phyloP scores from a whole-genome alignment of 2,888 invertebrate species.

The Athalia cordata region DNA sequence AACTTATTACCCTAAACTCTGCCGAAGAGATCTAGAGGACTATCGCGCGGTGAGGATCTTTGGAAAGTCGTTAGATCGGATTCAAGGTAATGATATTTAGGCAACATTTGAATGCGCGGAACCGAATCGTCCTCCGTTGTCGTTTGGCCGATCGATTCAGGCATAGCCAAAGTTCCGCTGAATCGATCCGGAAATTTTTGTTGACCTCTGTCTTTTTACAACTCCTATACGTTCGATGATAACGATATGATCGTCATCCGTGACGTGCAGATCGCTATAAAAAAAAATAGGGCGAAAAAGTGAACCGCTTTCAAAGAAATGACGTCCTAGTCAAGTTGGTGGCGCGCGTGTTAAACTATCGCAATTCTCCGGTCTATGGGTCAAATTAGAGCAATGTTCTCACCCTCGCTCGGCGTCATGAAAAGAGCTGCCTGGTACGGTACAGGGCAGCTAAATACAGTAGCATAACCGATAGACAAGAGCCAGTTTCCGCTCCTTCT shows the following conservation, averaged over 20 bases:
- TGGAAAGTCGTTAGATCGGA: conserved; percentile 25
- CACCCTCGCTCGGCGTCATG: too few relatives aligned
- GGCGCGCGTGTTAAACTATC: too few relatives aligned
- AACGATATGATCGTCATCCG: too few relatives aligned
- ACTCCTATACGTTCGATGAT: too few relatives aligned
- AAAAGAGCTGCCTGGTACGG: too few relatives aligned
- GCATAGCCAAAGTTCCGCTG: background rate
- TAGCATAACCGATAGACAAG: conserved; percentile 7
- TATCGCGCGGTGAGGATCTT: conserved; percentile 19
- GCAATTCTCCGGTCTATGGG: too few relatives aligned
- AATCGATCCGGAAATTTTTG: conserved; percentile 21
- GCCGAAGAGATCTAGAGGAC: background rate
- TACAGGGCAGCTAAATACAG: conserved; percentile 13
- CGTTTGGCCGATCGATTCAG: conserved; percentile 2
- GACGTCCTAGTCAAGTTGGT: too few relatives aligned
- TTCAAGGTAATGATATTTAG: too few relatives aligned
- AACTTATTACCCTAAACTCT: conserved; percentile 3
- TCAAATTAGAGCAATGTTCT: too few relatives aligned
- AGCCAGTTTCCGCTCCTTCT: background rate
- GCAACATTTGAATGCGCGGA: conserved; percentile 6
- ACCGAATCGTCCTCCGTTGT: background rate
- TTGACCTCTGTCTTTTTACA: background rate
- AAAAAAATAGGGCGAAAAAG: too few relatives aligned
- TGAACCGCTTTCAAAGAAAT: too few relatives aligned
- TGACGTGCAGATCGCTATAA: too few relatives aligned